Percentiles rank a stretch among this genome's conserved stretches.
Conservation (phyloP, 2,797 vertebrate genomes). For the Pantherophis vulpinus region DNA sequence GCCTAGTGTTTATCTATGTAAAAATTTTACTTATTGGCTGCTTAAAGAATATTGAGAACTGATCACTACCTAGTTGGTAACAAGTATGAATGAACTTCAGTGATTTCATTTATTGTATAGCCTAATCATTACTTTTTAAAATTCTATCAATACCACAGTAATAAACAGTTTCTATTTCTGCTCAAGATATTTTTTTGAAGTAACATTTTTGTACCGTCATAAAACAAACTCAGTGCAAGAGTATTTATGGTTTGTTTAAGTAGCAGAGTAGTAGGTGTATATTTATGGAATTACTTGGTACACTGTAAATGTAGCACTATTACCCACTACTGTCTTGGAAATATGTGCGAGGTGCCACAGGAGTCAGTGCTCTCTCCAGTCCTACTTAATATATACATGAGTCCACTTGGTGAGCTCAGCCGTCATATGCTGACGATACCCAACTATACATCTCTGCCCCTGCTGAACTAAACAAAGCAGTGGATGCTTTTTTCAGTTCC, state of each 20-base stretch:
- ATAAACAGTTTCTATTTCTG: background rate
- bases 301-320: background rate
- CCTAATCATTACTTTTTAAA: background rate
- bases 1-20: background rate
- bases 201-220: background rate
- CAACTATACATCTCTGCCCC: no score
- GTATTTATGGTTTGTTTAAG: background rate
- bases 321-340: background rate
- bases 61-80: background rate
- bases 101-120: background rate
- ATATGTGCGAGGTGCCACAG: background rate
- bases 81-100: background rate
- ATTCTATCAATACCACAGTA: background rate
- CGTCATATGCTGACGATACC: no score
- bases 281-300: background rate
- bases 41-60: background rate
- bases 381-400: no score
- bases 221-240: background rate
- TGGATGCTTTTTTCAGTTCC: no score
- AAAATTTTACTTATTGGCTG: background rate
- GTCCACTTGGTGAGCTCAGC: no score
- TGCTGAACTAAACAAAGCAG: no score
- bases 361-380: background rate
- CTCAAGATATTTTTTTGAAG: background rate
- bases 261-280: background rate